Evolutionary conservation across 2,888 invertebrate species (phyloP), one percentile per base, ranked within the genome.

Genomic region (Archips xylosteana): DNA sequence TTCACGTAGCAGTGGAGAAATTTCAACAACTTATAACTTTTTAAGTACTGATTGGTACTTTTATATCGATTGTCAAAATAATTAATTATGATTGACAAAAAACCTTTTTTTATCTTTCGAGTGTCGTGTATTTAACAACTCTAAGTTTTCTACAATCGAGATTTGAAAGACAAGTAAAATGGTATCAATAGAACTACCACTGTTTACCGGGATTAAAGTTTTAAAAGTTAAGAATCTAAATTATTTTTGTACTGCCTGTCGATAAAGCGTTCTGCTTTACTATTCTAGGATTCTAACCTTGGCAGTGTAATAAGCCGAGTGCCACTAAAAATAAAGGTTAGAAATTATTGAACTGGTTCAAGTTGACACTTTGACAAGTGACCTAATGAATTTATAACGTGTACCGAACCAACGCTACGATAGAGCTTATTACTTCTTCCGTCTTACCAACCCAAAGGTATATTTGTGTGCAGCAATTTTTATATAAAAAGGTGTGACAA

Each of bases 341-440:
- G 60, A 60, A 66, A 65, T 61, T 71, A 66, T 66, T 71, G 32
- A 71, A 61, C 49, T 39, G 59, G 71, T 54, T 61, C 66, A 71
- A 60, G 61, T 66, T 34, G 71, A 51, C 54, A 71, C 36, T 57
- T 62, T 63, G 70, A 64, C 63, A 64, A 57, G 36, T 9, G 6
- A 34, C 32, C 47, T 70, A 57, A 70, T 63, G 64, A 64, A 63
- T 59, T 34, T 45, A 57, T 70, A 64, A 70, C n/a, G 70, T n/a
- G 39, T 62, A 62, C 51, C 42, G 62, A 39, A 51, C 62, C 39
- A 1, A n/a, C 34, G 10, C 2, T 54, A 15, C 9, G 9, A 2
- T 15, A 2, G 2, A 23, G 8, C 2, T 4, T 23, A 23, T 45
- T 10, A 12, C 9, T 45, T 45, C 9, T 12, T 10, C 45, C 45